Conservation (phyloP, 2,888 invertebrate genomes). For the Phalera bucephala region DNA sequence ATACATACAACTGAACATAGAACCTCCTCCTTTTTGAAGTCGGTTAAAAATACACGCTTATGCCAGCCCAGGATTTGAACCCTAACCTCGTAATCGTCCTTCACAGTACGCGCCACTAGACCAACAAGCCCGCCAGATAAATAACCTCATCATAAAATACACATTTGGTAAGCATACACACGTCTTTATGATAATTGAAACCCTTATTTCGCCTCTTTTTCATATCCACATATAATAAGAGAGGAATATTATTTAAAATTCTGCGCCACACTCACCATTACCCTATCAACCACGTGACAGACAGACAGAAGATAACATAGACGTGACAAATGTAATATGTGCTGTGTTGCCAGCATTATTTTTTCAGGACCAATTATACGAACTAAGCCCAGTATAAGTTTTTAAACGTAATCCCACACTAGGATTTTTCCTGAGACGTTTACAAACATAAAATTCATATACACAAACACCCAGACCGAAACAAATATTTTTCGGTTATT, state of each 20-base stretch:
- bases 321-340: constrained; percentile 62
- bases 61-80: too few species aligned
- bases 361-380: not conserved
- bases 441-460: too few species aligned
- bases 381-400: not conserved
- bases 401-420: too few species aligned
- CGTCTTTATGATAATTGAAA: constrained; percentile 41
- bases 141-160: constrained; percentile 31
- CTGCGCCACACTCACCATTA: constrained; percentile 53
- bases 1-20: too few species aligned
- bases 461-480: too few species aligned
- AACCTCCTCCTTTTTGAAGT: too few species aligned
- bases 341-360: constrained; percentile 31
- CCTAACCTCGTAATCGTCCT: too few species aligned
- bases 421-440: too few species aligned
- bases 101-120: too few species aligned
- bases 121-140: too few species aligned
- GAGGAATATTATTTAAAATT: constrained; percentile 58
- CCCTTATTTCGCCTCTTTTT: constrained; percentile 27
- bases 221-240: constrained; percentile 17
- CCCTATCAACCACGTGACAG: constrained; percentile 69
- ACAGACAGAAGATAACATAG: constrained; percentile 58
- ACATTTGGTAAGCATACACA: constrained; percentile 24
- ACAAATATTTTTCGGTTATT: too few species aligned
- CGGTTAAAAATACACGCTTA: too few species aligned